A percentile compares a stretch with the other conserved stretches of the same genome.
Conservation (phyloP, 2,888 invertebrate genomes). For the Drosophila ustulata region DNA sequence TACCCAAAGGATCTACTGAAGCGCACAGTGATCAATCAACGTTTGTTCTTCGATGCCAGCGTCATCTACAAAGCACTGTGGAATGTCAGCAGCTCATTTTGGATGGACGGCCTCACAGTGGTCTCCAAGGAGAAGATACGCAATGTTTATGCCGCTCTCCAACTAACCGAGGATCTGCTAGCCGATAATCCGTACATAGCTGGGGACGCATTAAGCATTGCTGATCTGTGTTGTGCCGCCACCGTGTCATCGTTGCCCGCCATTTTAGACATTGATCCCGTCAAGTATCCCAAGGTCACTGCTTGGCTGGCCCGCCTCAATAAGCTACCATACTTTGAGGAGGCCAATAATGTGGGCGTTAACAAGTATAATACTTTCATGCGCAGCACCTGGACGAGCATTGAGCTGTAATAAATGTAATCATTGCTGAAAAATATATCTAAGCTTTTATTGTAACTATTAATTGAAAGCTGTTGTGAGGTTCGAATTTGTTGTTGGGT, state of each 20-base stretch:
- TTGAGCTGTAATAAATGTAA: conserved; percentile 34
- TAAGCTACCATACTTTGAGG: conserved; percentile 69
- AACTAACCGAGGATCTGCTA: conserved; percentile 58
- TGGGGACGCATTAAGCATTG: conserved; percentile 71
- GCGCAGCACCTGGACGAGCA: conserved; percentile 44
- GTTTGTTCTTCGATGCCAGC: conserved; percentile 58
- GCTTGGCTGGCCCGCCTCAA: conserved; percentile 68
- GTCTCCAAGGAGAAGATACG: conserved; percentile 55
- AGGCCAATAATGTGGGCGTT: conserved; percentile 49
- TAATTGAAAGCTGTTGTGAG: too few relatives aligned
- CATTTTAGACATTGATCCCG: conserved; percentile 54
- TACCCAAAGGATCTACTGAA: conserved; percentile 47
- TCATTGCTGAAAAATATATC: background rate
- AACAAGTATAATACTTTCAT: conserved; percentile 33
- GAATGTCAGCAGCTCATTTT: conserved; percentile 33
- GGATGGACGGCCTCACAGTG: conserved; percentile 31
- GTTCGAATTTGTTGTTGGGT: background rate
- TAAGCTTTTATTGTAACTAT: background rate
- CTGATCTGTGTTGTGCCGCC: conserved; percentile 66
- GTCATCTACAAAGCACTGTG: conserved; percentile 48
- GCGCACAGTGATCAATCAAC: conserved; percentile 65
- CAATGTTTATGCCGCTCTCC: conserved; percentile 45
- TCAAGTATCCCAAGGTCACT: conserved; percentile 60
- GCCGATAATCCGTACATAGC: conserved; percentile 52
- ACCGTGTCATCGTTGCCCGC: conserved; percentile 48